phyloP scores from a whole-genome alignment of 2,113 vertebrate species.

The Bettongia penicillata region DNA sequence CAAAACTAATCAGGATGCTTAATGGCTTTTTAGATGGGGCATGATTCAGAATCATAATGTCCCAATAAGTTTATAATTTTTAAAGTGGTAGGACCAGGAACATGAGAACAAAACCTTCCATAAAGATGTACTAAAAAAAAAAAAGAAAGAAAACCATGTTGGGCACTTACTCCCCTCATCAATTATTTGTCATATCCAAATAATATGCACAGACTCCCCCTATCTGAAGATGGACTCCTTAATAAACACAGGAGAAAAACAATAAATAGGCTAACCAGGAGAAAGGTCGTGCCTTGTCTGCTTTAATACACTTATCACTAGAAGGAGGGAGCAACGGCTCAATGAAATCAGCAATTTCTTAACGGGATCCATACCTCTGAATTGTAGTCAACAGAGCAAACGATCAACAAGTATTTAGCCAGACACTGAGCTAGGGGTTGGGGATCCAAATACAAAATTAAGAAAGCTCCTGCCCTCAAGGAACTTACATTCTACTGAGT shows the following conservation, averaged over 20 bases:
- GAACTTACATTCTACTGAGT: not conserved
- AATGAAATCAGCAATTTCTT: constrained; percentile 28
- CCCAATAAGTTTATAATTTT: constrained; percentile 13
- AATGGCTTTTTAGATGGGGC: constrained; percentile 26
- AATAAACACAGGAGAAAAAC: constrained; percentile 46
- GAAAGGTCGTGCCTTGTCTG: constrained; percentile 46
- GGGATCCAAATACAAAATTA: not conserved
- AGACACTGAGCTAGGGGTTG: not conserved
- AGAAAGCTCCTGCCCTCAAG: not conserved
- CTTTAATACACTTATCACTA: constrained; percentile 28
- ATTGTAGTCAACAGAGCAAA: not conserved
- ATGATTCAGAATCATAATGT: not conserved
- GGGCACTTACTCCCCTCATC: not conserved
- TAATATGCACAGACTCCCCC: not conserved
- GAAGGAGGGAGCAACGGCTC: not conserved
- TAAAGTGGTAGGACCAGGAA: constrained; percentile 10
- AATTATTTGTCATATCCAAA: constrained; percentile 12
- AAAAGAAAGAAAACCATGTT: not conserved
- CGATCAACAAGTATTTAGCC: not conserved
- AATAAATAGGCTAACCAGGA: constrained; percentile 44
- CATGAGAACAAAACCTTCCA: not conserved
- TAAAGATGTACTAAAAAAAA: not conserved
- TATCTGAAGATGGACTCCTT: constrained; percentile 45
- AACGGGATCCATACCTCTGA: constrained; percentile 13
- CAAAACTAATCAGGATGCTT: constrained; percentile 21